A percentile compares a stretch with the other conserved stretches of the same genome.
phyloP scores from a whole-genome alignment of 2,888 invertebrate genomes.

The Geophilus truncorum region DNA sequence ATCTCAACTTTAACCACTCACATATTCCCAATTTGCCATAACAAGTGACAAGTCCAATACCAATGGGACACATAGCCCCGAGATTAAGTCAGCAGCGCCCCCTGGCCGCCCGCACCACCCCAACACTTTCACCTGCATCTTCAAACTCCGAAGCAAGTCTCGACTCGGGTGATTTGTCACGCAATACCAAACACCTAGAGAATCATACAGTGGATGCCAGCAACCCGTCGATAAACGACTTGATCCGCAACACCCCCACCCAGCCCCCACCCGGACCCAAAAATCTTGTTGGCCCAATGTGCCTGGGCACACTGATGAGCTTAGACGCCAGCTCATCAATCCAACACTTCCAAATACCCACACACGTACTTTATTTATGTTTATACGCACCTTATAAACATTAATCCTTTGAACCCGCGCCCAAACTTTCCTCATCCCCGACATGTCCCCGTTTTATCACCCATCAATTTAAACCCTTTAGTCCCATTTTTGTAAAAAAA shows the following conservation, averaged over 20 bases:
- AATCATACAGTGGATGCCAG: neutral
- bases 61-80: neutral
- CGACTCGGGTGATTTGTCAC: conserved; percentile 1
- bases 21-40: neutral
- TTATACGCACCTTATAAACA: neutral
- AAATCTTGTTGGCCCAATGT: neutral
- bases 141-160: neutral
- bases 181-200: neutral
- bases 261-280: neutral
- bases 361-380: neutral
- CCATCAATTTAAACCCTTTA: neutral
- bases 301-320: neutral
- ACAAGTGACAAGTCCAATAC: neutral
- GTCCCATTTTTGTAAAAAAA: neutral
- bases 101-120: neutral
- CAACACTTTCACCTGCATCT: neutral
- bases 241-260: neutral
- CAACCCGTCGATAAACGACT: neutral
- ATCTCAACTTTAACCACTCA: neutral
- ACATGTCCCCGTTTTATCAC: neutral
- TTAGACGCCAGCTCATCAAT: neutral
- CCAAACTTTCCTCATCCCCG: neutral
- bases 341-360: neutral
- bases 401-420: neutral
- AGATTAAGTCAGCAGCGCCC: neutral